phyloP scores from a whole-genome alignment of 2,113 vertebrate species.

The Zonotrichia leucophrys region DNA sequence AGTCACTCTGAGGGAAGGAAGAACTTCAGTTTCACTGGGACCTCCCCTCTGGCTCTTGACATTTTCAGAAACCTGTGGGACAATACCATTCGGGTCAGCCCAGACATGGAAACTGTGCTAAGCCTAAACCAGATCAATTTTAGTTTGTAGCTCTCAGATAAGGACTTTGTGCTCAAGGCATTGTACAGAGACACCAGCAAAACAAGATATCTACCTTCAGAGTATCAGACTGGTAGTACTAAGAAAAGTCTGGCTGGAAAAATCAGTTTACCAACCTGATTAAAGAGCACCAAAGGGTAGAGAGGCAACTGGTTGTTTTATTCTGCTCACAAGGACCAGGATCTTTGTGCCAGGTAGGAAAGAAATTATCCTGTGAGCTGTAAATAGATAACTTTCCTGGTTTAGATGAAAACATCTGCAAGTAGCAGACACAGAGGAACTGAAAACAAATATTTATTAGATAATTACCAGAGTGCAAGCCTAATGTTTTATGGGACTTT shows the following conservation, averaged over 20 bases:
- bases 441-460: background rate
- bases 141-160: background rate
- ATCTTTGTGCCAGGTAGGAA: background rate
- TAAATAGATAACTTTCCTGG: background rate
- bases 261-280: background rate
- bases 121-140: conserved; percentile 39
- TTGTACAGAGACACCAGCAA: background rate
- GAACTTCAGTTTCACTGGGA: conserved; percentile 20
- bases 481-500: background rate
- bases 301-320: background rate
- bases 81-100: background rate
- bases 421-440: background rate
- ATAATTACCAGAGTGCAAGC: background rate
- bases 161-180: conserved; percentile 14
- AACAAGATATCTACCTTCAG: background rate
- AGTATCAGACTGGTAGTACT: background rate
- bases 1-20: background rate
- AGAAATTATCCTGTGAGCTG: background rate
- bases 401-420: background rate
- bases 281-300: background rate
- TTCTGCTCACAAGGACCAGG: background rate
- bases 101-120: conserved; percentile 35
- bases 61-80: conserved; percentile 53
- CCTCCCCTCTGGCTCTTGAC: conserved; percentile 55
- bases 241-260: background rate